Evolutionary conservation across 2,113 vertebrate genomes (phyloP), one percentile per base, ranked within the genome.

Genomic region (Lutjanus erythropterus): DNA sequence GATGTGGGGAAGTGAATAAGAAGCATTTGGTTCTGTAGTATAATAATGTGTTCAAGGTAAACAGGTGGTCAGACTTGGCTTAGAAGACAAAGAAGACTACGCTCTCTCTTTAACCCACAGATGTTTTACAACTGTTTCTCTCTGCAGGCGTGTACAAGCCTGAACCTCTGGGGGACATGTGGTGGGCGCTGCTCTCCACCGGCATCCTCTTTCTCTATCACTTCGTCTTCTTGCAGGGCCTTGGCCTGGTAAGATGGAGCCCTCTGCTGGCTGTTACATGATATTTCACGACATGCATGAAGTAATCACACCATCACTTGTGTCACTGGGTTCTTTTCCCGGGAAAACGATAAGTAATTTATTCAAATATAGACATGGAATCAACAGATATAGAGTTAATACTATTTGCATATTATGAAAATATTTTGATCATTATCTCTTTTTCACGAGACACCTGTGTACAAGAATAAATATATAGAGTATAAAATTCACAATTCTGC

Each of bases 161-260:
- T 18, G 98, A 99, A 90, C 97, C 97, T 0, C 93, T 98, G 73
- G 87, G 93, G 84, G 97, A 98, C 93, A 98, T 98, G 95, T 97
- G 95, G 95, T 99, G 98, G 98, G 97, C 97, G 9, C 92, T 99
- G 82, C 94, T 99, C 44, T 95, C 97, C 74, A 97, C 95, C 0
- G 98, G 98, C 71, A 95, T 99, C 86, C 97, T 99, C 91, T 99
- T 99, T 94, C 95, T 99, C 52, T 99, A 99, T 88, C 98, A 99
- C 86, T 99, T 98, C 79, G 92, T 95, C 87, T 89, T 99, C 93
- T 91, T 99, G 88, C 98, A 99, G 92, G 88, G 96, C 74, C 96
- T 99, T 81, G 98, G 97, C 90, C 84, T 99, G 97, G 98, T 99
- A 94, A 95, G 97, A 96, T 75, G 10, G 84, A 79, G 88, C 84